phyloP scores from a whole-genome alignment of 1,140 invertebrate genomes.

The Lepidurus packardi region DNA sequence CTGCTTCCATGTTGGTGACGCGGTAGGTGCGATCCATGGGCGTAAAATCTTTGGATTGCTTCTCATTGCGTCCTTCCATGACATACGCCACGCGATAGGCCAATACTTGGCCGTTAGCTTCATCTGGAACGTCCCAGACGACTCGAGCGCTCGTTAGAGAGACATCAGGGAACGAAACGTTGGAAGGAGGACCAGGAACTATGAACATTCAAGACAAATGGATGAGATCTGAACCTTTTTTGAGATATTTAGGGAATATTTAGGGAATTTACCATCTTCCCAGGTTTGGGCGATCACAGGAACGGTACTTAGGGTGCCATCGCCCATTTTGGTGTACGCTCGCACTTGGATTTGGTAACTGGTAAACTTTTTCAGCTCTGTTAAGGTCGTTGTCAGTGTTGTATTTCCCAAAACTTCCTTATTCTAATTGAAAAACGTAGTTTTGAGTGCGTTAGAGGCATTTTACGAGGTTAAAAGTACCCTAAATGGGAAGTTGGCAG shows the following conservation, averaged over 20 bases:
- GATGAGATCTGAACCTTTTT: background rate
- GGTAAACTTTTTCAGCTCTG: constrained; percentile 84
- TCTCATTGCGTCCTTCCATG: constrained; percentile 60
- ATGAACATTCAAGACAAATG: constrained; percentile 40
- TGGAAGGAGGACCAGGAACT: constrained; percentile 88
- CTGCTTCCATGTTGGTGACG: constrained; percentile 67
- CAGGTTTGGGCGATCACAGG: constrained; percentile 78
- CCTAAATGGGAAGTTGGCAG: constrained; percentile 40
- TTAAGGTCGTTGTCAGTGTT: constrained; percentile 80
- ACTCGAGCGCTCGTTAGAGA: constrained; percentile 85
- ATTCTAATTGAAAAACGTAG: constrained; percentile 49
- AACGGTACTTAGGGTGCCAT: constrained; percentile 77
- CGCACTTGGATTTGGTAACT: constrained; percentile 88
- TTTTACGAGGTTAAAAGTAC: constrained; percentile 31
- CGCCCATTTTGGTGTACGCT: constrained; percentile 88
- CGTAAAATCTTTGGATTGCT: constrained; percentile 73
- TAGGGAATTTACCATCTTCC: constrained; percentile 69
- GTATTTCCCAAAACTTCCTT: constrained; percentile 80
- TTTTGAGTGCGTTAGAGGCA: constrained; percentile 6
- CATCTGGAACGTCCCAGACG: constrained; percentile 90
- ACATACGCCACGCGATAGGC: constrained; percentile 85
- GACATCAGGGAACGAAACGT: constrained; percentile 93
- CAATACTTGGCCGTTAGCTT: constrained; percentile 92
- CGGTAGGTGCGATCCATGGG: constrained; percentile 74
- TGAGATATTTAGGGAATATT: background rate